A percentile compares a stretch with the other conserved stretches of the same genome.
Conservation (phyloP, 2,113 vertebrate species). For the Cathartes aura region DNA sequence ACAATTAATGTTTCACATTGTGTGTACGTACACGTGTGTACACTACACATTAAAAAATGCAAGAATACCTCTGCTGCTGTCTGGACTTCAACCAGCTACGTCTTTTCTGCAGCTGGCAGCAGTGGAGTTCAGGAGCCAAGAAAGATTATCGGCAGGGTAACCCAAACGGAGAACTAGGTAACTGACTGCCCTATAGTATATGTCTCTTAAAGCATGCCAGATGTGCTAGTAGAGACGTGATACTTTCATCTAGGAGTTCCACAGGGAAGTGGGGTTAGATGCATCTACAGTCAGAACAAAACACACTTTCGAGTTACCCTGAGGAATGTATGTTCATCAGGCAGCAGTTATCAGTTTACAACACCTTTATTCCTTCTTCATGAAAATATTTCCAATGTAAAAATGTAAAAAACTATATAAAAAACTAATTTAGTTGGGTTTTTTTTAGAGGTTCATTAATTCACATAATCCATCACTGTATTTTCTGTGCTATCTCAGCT, state of each 20-base stretch:
- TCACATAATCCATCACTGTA: background rate
- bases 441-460: background rate
- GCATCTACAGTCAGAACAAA: background rate
- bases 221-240: background rate
- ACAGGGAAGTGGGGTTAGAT: background rate
- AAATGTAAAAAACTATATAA: too few species aligned
- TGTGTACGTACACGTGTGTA: accelerated
- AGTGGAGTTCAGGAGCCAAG: background rate
- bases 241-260: background rate
- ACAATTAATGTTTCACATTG: background rate
- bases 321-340: background rate
- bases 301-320: background rate
- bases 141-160: background rate
- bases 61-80: background rate
- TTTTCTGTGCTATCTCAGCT: background rate
- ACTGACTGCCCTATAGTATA: accelerated
- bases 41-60: background rate
- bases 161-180: background rate
- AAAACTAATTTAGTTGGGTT: background rate
- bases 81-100: background rate
- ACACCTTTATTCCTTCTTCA: background rate
- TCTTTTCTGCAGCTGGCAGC: background rate
- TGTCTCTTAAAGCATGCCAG: background rate
- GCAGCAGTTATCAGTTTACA: background rate
- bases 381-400: background rate